phyloP scores from a whole-genome alignment of 2,888 invertebrate genomes.

The Acleris emargana region DNA sequence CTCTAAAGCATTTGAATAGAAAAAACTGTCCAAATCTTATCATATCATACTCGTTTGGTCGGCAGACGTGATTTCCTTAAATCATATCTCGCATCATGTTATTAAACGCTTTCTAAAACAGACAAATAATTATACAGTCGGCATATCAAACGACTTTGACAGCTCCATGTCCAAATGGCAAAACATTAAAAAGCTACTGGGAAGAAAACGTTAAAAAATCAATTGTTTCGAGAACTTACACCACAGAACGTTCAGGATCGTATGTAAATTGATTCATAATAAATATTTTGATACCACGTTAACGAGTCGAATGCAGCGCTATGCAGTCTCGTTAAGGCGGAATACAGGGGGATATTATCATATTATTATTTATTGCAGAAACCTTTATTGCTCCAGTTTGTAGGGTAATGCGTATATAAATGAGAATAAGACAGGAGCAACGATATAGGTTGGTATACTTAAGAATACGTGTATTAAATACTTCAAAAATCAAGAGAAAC shows the following conservation, averaged over 20 bases:
- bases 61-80: conserved; percentile 56
- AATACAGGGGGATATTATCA: conserved; percentile 70
- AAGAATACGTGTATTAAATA: neutral
- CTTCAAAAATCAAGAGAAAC: no score
- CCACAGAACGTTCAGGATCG: conserved; percentile 68
- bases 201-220: conserved; percentile 27
- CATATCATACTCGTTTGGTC: conserved; percentile 67
- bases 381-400: conserved; percentile 53
- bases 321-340: conserved; percentile 70
- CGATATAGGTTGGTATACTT: neutral
- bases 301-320: conserved; percentile 68
- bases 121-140: conserved; percentile 70
- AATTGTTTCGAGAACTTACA: conserved; percentile 40
- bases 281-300: conserved; percentile 78
- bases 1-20: neutral
- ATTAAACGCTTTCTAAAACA: conserved; percentile 76
- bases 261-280: conserved; percentile 80
- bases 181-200: conserved; percentile 47
- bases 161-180: conserved; percentile 70
- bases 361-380: conserved; percentile 71
- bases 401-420: conserved; percentile 16
- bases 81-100: conserved; percentile 59
- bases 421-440: conserved; percentile 11
- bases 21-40: conserved; percentile 49
- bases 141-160: conserved; percentile 71